These are phyloP conservation scores for Rhagologus leucostigma DNA, from an alignment of 2,113 vertebrate genomes.

Conservation along the genomic window DNA sequence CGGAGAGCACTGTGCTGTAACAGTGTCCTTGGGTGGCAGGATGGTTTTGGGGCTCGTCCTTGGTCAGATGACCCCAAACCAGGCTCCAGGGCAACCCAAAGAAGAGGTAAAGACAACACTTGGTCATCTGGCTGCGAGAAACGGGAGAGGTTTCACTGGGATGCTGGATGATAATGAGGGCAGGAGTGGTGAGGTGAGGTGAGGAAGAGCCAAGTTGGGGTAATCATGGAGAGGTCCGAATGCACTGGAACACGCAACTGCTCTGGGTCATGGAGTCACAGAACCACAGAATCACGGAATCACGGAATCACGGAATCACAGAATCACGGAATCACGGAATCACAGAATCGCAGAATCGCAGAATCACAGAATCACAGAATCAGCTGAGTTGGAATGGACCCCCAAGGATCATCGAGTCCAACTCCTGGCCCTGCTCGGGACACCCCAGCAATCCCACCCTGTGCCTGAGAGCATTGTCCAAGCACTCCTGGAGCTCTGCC, in stretches of 20 bases:
- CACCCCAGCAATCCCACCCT: neutral
- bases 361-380: neutral
- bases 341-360: neutral
- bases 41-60: neutral
- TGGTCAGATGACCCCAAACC: neutral
- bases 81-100: neutral
- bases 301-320: neutral
- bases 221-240: neutral
- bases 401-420: accelerated
- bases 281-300: neutral
- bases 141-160: accelerated
- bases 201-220: neutral
- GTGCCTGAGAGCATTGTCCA: neutral
- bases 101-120: neutral
- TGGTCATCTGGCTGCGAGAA: neutral
- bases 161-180: no score
- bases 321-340: neutral
- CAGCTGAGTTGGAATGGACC: neutral
- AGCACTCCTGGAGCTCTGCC: neutral
- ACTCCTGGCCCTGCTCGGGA: neutral
- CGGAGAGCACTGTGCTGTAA: accelerated
- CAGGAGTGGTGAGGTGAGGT: neutral
- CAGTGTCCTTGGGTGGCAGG: neutral
- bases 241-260: accelerated
- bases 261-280: neutral